Percentiles rank a stretch among this genome's conserved stretches.
Conservation (phyloP, 2,888 invertebrate genomes). For the Psylliodes chrysocephalus region DNA sequence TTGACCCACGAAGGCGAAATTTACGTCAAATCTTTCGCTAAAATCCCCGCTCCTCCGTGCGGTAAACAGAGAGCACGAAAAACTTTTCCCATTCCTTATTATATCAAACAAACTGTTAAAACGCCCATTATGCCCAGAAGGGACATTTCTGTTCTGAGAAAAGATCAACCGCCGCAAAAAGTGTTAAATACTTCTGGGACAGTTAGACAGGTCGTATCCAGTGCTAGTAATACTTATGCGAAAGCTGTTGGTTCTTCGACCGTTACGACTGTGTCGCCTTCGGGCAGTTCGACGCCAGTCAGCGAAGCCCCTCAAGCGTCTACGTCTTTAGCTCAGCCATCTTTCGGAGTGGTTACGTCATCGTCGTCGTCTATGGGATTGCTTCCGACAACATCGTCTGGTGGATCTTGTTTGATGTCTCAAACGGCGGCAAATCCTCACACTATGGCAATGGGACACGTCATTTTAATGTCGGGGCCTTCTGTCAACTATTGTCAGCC, state of each 20-base stretch:
- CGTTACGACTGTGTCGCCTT: conserved; percentile 11
- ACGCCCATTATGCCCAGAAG: background rate
- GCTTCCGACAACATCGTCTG: background rate
- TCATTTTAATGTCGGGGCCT: conserved; percentile 46
- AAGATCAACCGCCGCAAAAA: background rate
- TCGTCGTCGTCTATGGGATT: background rate
- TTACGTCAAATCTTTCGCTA: conserved; percentile 57
- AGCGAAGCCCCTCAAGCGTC: background rate
- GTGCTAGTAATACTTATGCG: too few species aligned
- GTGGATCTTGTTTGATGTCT: background rate
- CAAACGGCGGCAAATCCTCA: background rate
- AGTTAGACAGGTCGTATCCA: background rate
- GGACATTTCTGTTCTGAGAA: conserved; percentile 11
- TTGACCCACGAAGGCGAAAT: conserved; percentile 50
- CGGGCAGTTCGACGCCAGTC: background rate
- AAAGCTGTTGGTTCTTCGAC: too few species aligned
- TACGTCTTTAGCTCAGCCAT: background rate
- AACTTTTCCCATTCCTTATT: conserved; percentile 55
- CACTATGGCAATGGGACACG: conserved; percentile 33
- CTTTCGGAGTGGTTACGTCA: background rate
- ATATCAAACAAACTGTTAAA: conserved; percentile 32
- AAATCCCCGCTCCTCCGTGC: conserved; percentile 44
- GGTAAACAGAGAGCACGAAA: conserved; percentile 58
- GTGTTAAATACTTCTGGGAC: background rate
- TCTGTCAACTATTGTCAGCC: conserved; percentile 47